phyloP scores from a whole-genome alignment of 37 sponge, comb jelly and placozoan genomes.

The Geodia barretti region DNA sequence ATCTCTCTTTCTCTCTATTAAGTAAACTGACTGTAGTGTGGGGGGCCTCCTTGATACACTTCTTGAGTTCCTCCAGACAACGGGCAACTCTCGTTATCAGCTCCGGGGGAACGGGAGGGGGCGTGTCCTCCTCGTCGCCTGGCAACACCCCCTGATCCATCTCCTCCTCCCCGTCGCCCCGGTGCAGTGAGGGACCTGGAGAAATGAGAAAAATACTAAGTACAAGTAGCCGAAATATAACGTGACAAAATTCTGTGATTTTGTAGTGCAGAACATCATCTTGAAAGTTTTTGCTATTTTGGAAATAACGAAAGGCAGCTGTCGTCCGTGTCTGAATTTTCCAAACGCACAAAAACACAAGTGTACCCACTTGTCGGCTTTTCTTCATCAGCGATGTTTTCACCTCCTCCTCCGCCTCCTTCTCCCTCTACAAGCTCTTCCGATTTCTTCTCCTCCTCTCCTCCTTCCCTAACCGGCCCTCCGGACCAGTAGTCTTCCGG shows the following conservation, averaged over 20 bases:
- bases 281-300: no score
- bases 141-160: constrained; percentile 33
- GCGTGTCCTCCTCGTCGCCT: constrained; percentile 1
- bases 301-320: no score
- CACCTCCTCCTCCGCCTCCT: not conserved
- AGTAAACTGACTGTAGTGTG: constrained; percentile 38
- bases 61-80: constrained; percentile 66
- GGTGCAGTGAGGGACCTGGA: no score
- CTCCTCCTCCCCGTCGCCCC: constrained; percentile 9
- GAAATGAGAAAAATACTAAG: no score
- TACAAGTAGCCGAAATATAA: no score
- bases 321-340: no score
- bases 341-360: no score
- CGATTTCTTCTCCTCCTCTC: not conserved
- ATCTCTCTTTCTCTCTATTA: no score
- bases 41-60: constrained; percentile 23
- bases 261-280: no score
- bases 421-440: not conserved
- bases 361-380: no score
- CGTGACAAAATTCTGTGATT: no score
- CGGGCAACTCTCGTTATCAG: constrained; percentile 23
- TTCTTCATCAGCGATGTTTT: not conserved
- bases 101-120: constrained; percentile 30
- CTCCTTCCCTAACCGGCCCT: not conserved
- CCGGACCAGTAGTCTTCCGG: not conserved